Conservation (phyloP, 2,888 invertebrate species). For the Syritta pipiens region DNA sequence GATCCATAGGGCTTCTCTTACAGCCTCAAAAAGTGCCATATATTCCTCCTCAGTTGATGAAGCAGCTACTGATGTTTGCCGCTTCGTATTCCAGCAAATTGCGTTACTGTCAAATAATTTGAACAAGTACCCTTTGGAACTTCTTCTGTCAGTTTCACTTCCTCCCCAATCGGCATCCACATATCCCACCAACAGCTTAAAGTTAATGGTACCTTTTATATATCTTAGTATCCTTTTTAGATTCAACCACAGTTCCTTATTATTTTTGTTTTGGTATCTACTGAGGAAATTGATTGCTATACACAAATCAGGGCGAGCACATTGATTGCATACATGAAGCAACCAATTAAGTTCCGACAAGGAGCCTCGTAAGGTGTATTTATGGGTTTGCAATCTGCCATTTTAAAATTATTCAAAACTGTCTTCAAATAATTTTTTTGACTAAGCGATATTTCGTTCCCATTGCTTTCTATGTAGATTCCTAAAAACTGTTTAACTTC, state of each 20-base stretch:
- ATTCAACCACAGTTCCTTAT: constrained; percentile 21
- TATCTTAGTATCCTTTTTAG: constrained; percentile 30
- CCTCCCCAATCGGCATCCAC: constrained; percentile 34
- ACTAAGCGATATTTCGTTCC: neutral
- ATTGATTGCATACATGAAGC: constrained; percentile 63
- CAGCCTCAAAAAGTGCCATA: constrained; percentile 39
- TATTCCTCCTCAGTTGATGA: constrained; percentile 44
- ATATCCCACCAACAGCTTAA: constrained; percentile 14
- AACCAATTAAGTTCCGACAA: constrained; percentile 56
- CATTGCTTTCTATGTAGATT: neutral
- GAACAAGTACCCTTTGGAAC: constrained; percentile 54
- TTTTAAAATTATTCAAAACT: constrained; percentile 70
- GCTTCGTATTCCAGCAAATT: constrained; percentile 51
- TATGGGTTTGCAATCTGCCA: too few relatives aligned
- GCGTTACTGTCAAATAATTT: constrained; percentile 25
- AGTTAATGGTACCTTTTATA: constrained; percentile 9
- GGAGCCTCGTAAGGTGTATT: constrained; percentile 70
- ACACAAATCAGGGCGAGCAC: constrained; percentile 47
- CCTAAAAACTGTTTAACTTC: constrained; percentile 1
- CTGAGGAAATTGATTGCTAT: constrained; percentile 27
- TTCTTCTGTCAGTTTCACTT: constrained; percentile 37
- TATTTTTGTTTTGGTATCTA: constrained; percentile 24
- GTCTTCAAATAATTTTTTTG: constrained; percentile 50
- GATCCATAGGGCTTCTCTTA: constrained; percentile 29
- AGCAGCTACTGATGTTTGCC: constrained; percentile 46